Base-by-base conservation (phyloP, 2,888 invertebrate species). In the Pimpla rufipes region DNA sequence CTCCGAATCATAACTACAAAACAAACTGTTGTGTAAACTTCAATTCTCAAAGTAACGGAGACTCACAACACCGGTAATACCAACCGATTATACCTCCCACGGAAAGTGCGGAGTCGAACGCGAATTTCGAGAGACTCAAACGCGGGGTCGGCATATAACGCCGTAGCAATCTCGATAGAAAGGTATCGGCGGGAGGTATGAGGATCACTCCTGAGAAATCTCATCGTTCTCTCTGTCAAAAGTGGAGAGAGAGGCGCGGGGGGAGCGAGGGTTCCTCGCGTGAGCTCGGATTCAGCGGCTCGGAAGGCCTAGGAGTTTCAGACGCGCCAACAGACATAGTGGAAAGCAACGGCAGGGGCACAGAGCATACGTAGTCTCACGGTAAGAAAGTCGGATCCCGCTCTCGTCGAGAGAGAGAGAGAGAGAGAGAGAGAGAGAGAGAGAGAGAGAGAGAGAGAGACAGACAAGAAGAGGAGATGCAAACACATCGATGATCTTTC, bases 401-500 rank as follows among this genome's bases (percentile, higher is more conserved):
- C 29, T 29, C 29, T 29, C 29, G 3, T 5, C 29, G 29, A 29
- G 29, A 29, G 29, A 29, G 29, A 29, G 29, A 29, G 29, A 29
- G 29, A 29, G 29, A 29, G 29, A 29, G 40, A 40, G 70, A 67
- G 73, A 79, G 74, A 47, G 68, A 79, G 64, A 35, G 0, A 13
- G 23, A 55, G 23, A 13, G 13, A 29, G 13, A 29, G 57, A 13
- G 29, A 57, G 29, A 57, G 57, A 57, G 6, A 35, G n/a, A 29
- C 23, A 57, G 29, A 57, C 11, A 62, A 3, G 16, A 62, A 79
- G 82, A 75, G 80, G 77, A 81, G 83, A 85, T 85, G 87, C 83
- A 85, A 87, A 85, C 83, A 84, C 85, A 86, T 87, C 85, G 86
- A 85, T 85, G 85, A 87, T 87, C 85, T 84, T 85, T 86, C 77